Conservation (phyloP, 2,888 invertebrate species). For the Chymomyza procnemis region DNA sequence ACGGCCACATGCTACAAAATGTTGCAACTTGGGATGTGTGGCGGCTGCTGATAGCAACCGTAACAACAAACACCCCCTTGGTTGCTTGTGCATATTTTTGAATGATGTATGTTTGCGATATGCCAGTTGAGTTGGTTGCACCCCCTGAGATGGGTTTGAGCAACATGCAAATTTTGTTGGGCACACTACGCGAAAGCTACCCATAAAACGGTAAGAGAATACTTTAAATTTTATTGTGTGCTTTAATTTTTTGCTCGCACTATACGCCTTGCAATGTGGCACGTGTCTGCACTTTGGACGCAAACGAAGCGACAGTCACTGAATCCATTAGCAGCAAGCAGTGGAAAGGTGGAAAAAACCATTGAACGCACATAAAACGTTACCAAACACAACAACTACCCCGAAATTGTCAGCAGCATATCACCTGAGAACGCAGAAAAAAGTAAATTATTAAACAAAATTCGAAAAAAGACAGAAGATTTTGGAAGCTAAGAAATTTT, state of each 20-base stretch:
- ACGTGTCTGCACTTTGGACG: slow-evolving; percentile 72
- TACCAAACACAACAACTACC: background rate
- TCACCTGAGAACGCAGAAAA: background rate
- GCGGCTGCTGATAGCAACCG: slow-evolving; percentile 65
- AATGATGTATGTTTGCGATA: slow-evolving; percentile 52
- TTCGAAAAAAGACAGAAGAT: no score
- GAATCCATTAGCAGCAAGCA: slow-evolving; percentile 55
- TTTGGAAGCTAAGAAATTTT: no score
- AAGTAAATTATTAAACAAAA: no score
- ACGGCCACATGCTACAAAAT: slow-evolving; percentile 54
- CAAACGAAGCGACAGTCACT: slow-evolving; percentile 54
- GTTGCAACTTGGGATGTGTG: slow-evolving; percentile 64
- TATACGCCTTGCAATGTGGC: slow-evolving; percentile 48
- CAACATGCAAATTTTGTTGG: background rate
- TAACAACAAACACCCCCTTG: slow-evolving; percentile 18
- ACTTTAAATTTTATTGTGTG: background rate
- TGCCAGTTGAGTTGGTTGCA: background rate
- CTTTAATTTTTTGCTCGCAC: slow-evolving; percentile 38
- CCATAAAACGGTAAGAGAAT: background rate
- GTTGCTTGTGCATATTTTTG: slow-evolving; percentile 45
- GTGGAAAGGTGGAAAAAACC: background rate
- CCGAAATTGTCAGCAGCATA: background rate
- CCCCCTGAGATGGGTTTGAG: background rate
- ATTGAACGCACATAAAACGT: background rate
- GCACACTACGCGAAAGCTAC: background rate